These are phyloP conservation scores for Pseudorasbora parva DNA, from an alignment of 2,113 vertebrate genomes.

Conservation along the genomic window DNA sequence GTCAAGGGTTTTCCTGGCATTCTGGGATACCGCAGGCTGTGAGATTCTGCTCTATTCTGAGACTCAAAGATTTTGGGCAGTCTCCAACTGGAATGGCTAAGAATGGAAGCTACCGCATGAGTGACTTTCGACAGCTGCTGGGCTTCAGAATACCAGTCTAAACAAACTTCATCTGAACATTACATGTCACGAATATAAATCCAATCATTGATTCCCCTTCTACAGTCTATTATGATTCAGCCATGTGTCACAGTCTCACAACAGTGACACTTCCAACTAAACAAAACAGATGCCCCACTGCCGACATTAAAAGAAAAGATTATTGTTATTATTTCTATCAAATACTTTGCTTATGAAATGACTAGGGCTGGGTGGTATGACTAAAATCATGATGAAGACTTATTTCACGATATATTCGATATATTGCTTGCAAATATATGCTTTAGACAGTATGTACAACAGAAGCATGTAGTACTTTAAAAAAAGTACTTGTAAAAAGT, in stretches of 20 bases:
- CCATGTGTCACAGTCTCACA: constrained; percentile 50
- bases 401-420: background rate
- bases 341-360: background rate
- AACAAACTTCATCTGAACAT: constrained; percentile 43
- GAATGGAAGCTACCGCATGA: constrained; percentile 28
- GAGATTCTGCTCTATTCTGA: constrained; percentile 22
- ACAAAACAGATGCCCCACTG: background rate
- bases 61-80: constrained; percentile 6
- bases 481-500: too few species aligned
- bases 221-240: constrained; percentile 51
- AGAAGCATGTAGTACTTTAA: background rate
- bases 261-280: constrained; percentile 24
- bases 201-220: constrained; percentile 43
- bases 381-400: background rate
- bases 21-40: constrained; percentile 5
- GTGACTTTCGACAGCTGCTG: constrained; percentile 49
- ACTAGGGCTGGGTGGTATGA: background rate
- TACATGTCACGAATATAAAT: constrained; percentile 44
- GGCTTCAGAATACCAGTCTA: constrained; percentile 45
- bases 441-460: background rate
- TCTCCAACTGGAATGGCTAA: constrained; percentile 24
- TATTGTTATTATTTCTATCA: background rate
- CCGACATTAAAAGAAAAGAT: background rate
- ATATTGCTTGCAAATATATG: background rate
- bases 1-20: constrained; percentile 42